phyloP scores from a whole-genome alignment of 2,113 vertebrate species.

The Empidonax alnorum region DNA sequence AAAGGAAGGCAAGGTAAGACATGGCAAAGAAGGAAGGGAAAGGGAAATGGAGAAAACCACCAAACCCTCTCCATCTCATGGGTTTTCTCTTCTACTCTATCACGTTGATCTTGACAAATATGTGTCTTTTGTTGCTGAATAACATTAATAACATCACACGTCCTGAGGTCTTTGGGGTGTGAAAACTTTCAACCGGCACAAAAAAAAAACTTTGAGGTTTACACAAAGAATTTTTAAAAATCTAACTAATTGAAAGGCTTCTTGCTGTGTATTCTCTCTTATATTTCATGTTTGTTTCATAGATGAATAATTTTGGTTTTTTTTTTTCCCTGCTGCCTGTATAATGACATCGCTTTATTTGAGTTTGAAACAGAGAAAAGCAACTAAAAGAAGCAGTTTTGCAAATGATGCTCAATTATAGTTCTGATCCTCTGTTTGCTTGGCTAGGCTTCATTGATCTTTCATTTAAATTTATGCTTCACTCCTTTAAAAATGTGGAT shows the following conservation, averaged over 20 bases:
- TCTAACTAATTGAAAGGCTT: not conserved
- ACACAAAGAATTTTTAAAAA: not conserved
- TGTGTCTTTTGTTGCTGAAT: not conserved
- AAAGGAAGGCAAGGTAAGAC: too few species aligned
- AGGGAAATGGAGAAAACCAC: not conserved
- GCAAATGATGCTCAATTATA: not conserved
- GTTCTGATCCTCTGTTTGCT: not conserved
- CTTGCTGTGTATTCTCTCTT: not conserved
- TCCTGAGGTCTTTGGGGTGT: not conserved
- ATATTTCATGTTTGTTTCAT: not conserved
- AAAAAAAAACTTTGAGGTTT: not conserved
- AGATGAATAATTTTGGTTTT: not conserved
- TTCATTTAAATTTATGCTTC: not conserved
- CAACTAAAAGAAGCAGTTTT: conserved; percentile 9
- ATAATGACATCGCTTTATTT: not conserved
- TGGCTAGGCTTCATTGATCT: not conserved
- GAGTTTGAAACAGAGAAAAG: conserved; percentile 5
- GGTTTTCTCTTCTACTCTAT: not conserved
- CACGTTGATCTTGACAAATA: not conserved
- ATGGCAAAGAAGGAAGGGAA: too few species aligned
- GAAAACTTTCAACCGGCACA: not conserved
- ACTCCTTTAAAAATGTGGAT: not conserved
- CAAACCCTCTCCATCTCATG: accelerated
- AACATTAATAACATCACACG: not conserved
- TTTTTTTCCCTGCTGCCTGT: not conserved